Percentiles rank a stretch among this genome's conserved stretches.
These are phyloP conservation scores for Sakesphorus luctuosus DNA, from an alignment of 2,113 vertebrate genomes.

Conservation along the genomic window DNA sequence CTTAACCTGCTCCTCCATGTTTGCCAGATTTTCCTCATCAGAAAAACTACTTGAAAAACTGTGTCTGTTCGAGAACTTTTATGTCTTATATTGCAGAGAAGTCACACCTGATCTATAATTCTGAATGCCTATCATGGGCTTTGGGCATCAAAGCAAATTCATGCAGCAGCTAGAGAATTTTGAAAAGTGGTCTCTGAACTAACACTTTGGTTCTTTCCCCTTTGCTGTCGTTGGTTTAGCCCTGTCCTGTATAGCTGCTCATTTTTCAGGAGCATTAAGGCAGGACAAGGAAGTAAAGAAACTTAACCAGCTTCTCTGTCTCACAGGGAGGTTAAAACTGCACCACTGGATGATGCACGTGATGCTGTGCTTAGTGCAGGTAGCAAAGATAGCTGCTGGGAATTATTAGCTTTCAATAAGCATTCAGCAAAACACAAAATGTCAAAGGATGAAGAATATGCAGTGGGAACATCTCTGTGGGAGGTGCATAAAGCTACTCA, in stretches of 20 bases:
- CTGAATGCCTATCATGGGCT: background rate
- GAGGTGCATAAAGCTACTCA: background rate
- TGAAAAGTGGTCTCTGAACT: background rate
- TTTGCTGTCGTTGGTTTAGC: background rate
- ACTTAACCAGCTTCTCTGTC: background rate
- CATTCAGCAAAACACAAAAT: background rate
- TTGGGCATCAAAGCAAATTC: background rate
- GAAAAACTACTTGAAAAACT: background rate
- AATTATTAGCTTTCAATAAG: background rate
- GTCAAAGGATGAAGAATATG: background rate
- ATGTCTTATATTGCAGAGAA: background rate
- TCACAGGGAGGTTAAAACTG: background rate
- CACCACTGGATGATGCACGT: accelerated
- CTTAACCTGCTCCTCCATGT: background rate
- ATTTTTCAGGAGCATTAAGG: background rate
- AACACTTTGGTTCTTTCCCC: background rate
- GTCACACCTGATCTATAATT: background rate
- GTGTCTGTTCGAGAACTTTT: background rate
- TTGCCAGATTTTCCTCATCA: background rate
- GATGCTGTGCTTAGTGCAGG: background rate
- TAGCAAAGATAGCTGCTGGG: background rate
- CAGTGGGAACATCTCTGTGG: background rate
- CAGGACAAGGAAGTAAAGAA: background rate
- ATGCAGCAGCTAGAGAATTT: background rate
- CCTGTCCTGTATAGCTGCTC: background rate